A percentile compares a stretch with the other conserved stretches of the same genome.
These are phyloP conservation scores for Zosterops pallidus DNA, from an alignment of 2,113 vertebrate genomes.

Conservation along the genomic window DNA sequence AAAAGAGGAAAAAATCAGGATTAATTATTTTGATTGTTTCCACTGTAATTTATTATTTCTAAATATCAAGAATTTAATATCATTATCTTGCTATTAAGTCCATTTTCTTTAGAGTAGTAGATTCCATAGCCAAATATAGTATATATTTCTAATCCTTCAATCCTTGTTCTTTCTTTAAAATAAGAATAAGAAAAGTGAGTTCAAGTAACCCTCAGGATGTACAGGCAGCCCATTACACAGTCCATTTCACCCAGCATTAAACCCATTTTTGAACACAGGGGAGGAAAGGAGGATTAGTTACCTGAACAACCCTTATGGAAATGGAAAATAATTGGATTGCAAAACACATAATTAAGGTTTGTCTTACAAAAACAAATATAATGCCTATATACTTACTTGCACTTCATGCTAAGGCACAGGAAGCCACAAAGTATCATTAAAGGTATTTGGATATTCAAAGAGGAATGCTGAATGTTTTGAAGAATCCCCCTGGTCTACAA, in stretches of 20 bases:
- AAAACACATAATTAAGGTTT: neutral
- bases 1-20: rapidly evolving
- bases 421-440: neutral
- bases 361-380: neutral
- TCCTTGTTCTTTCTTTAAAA: neutral
- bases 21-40: neutral
- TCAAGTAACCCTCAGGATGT: neutral
- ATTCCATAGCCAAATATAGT: neutral
- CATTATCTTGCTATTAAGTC: neutral
- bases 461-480: neutral
- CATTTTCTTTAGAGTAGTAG: neutral
- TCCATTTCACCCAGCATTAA: neutral
- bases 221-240: neutral
- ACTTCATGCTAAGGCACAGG: neutral
- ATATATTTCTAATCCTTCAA: neutral
- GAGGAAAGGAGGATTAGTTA: neutral
- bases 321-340: neutral
- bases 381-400: neutral
- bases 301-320: neutral
- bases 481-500: neutral
- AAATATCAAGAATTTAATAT: neutral
- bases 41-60: neutral
- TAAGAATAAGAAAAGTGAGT: neutral
- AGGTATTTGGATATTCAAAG: neutral
- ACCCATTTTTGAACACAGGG: neutral